Conservation (phyloP, 2,113 vertebrate genomes). For the Indicator indicator region DNA sequence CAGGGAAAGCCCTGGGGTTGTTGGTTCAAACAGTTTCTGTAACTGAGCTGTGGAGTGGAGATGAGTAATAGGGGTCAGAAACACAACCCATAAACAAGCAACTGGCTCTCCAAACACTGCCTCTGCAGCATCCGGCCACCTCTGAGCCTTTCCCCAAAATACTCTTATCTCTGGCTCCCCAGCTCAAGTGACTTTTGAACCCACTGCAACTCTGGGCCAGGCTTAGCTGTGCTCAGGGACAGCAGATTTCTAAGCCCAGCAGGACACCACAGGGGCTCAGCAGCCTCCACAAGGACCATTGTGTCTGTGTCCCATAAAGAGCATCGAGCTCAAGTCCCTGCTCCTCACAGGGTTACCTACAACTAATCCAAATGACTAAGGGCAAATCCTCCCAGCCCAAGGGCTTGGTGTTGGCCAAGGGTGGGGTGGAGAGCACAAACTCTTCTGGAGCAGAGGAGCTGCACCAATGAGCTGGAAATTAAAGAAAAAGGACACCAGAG, state of each 20-base stretch:
- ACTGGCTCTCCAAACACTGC: neutral
- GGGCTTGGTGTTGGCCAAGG: neutral
- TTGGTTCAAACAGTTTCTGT: neutral
- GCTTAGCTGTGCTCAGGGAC: neutral
- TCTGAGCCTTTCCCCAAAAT: neutral
- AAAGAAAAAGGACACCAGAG: neutral
- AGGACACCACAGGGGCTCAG: neutral
- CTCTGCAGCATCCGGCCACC: neutral
- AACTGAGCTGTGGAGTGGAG: neutral
- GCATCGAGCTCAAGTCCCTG: accelerated
- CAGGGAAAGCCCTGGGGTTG: neutral
- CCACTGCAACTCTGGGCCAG: neutral
- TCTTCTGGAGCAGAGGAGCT: neutral
- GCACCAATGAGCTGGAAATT: neutral
- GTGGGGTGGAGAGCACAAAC: neutral
- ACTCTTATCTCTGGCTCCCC: neutral
- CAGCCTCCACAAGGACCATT: too few relatives aligned
- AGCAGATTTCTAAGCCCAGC: neutral
- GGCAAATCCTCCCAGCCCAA: neutral
- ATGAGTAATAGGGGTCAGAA: neutral
- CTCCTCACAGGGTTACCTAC: neutral
- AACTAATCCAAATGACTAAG: neutral
- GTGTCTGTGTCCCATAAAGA: too few relatives aligned
- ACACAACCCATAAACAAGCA: neutral
- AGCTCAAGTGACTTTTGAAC: neutral